Conservation (phyloP, 2,797 vertebrate genomes). For the Tachyglossus aculeatus region DNA sequence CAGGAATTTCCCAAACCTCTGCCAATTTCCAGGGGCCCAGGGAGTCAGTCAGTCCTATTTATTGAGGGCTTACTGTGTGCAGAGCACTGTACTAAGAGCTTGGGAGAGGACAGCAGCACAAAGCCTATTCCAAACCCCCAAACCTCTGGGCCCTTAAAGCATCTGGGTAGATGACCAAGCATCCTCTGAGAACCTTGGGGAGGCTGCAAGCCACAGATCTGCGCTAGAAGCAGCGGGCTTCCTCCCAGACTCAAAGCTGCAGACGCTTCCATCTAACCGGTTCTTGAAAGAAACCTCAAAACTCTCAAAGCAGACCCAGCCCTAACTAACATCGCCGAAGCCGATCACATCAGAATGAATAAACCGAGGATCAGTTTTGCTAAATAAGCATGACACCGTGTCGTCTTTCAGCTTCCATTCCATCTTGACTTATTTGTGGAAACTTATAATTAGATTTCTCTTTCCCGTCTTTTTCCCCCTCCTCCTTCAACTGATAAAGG, state of each 20-base stretch:
- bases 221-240: not conserved
- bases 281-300: not conserved
- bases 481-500: constrained; percentile 64
- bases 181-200: not conserved
- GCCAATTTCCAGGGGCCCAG: no score
- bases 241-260: not conserved
- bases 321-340: constrained; percentile 14
- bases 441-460: constrained; percentile 68
- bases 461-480: constrained; percentile 42
- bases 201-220: not conserved
- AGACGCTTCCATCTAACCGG: not conserved
- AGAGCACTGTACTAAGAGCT: no score
- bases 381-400: constrained; percentile 35
- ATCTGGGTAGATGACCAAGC: not conserved
- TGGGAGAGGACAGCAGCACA: no score
- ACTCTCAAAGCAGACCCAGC: constrained; percentile 12
- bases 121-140: not conserved
- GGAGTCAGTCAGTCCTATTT: no score
- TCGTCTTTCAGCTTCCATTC: constrained; percentile 44
- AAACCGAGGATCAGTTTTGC: constrained; percentile 33
- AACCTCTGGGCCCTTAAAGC: not conserved
- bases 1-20: no score
- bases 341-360: constrained; percentile 10
- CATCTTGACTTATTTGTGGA: constrained; percentile 59
- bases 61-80: no score